Base-by-base conservation (phyloP, 92 coral and sea anemone species). In the Palythoa grandis region DNA sequence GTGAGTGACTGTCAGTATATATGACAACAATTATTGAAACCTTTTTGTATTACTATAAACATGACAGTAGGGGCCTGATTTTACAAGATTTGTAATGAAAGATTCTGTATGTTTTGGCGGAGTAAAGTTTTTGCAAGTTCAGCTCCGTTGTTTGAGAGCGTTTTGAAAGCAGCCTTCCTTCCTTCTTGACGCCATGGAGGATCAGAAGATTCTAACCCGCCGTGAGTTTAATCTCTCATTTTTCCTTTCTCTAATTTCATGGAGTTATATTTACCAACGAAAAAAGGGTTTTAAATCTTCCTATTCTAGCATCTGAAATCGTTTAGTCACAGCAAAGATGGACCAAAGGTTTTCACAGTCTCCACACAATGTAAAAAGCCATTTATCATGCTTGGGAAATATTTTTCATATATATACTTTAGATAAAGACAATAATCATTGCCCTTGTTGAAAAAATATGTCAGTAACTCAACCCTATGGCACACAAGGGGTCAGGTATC, bases 11-110 rank as follows among this genome's bases (percentile, higher is more conserved):
- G 65, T 58, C 20, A 11, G 65, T 14, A 15, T 58, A 37, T 11
- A 77, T 54, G 39, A 57, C n/a, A 52, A 4, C 54, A 72, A 11
- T 39, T 72, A 37, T 48, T n/a, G 17, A 56, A 57, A 16, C 12
- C 66, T 56, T 37, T 77, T 77, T 29, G 16, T 57, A 14, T 16
- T 15, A 29, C 22, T 19, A 13, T 20, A 77, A 77, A 77, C 82
- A 77, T 17, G 54, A 13, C 82, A 77, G 70, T 24, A 11, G 82
- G 82, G 70, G 82, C 56, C 70, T 16, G 50, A 17, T 15, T 23
- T 77, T 29, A 67, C 68, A 13, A 56, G 48, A 3, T 61, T 24
- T 57, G 50, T 35, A 56, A 57, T 77, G 69, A 57, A 77, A 57
- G 16, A 77, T 24, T 57, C 52, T 53, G 70, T 57, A 68, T 56